Percentiles rank a stretch among this genome's conserved stretches.
These are phyloP conservation scores for Lucilia cuprina DNA, from an alignment of 1,140 invertebrate genomes.

Conservation along the genomic window DNA sequence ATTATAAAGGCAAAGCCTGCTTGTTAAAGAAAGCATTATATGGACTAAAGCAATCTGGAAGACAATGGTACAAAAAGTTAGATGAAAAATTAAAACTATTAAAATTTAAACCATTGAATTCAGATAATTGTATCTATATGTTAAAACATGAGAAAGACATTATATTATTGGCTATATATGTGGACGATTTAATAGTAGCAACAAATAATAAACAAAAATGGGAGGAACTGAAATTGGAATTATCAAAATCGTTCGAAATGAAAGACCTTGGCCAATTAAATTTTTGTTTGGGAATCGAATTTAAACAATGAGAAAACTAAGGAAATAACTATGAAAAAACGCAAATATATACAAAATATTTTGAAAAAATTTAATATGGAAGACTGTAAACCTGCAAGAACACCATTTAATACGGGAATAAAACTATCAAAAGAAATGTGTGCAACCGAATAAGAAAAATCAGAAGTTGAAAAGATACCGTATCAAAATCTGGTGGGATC, in stretches of 20 bases:
- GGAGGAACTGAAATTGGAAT: neutral
- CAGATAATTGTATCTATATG: constrained; percentile 43
- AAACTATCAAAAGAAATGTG: no score
- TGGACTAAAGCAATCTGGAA: constrained; percentile 60
- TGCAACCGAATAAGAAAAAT: no score
- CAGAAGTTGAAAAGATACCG: no score
- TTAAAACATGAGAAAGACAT: neutral
- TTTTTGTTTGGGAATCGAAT: neutral
- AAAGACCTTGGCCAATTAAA: constrained; percentile 39
- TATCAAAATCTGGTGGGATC: no score
- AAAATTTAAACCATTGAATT: constrained; percentile 43
- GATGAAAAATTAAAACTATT: constrained; percentile 43
- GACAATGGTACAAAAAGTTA: constrained; percentile 50
- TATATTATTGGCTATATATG: constrained; percentile 40
- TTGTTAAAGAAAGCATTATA: constrained; percentile 47
- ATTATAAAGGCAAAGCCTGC: neutral
- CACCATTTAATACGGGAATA: no score
- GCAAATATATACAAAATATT: neutral
- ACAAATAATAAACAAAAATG: neutral
- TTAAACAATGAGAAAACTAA: neutral
- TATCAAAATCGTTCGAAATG: no score
- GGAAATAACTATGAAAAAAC: neutral
- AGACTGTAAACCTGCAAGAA: neutral
- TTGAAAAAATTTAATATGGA: neutral
- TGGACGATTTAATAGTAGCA: constrained; percentile 49